A percentile compares a stretch with the other conserved stretches of the same genome.
Evolutionary conservation across 2,113 vertebrate genomes (phyloP).

Genomic region (Lepus timidus): DNA sequence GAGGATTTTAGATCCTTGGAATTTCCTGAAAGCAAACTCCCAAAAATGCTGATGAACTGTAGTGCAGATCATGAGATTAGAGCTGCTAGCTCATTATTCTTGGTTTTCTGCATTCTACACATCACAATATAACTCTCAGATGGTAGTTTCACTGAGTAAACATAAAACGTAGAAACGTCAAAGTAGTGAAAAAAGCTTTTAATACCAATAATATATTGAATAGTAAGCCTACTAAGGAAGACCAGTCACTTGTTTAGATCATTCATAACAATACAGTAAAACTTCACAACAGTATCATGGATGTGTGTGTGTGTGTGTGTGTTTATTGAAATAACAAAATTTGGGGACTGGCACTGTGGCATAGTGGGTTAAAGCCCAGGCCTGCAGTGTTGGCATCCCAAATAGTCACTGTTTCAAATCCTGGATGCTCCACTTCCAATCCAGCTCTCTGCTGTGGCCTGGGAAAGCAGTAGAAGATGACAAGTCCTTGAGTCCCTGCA

Average conservation of each 20-base stretch:
- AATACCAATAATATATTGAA: not conserved
- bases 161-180: not conserved
- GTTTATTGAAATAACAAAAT: too few species aligned
- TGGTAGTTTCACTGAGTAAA: not conserved
- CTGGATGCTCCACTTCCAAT: too few species aligned
- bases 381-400: too few species aligned
- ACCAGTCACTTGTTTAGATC: not conserved
- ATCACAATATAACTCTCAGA: not conserved
- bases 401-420: too few species aligned
- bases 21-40: too few species aligned
- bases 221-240: not conserved
- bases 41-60: not conserved
- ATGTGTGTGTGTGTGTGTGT: too few species aligned
- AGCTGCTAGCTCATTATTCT: not conserved
- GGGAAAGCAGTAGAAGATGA: too few species aligned
- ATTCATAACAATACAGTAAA: not conserved
- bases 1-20: too few species aligned
- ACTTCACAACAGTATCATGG: not conserved
- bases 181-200: not conserved
- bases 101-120: not conserved
- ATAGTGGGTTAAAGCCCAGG: too few species aligned
- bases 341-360: too few species aligned
- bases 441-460: too few species aligned
- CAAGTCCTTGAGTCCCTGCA: too few species aligned
- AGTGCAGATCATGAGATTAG: not conserved